phyloP scores from a whole-genome alignment of 1,140 invertebrate species.

The Lucilia sericata region DNA sequence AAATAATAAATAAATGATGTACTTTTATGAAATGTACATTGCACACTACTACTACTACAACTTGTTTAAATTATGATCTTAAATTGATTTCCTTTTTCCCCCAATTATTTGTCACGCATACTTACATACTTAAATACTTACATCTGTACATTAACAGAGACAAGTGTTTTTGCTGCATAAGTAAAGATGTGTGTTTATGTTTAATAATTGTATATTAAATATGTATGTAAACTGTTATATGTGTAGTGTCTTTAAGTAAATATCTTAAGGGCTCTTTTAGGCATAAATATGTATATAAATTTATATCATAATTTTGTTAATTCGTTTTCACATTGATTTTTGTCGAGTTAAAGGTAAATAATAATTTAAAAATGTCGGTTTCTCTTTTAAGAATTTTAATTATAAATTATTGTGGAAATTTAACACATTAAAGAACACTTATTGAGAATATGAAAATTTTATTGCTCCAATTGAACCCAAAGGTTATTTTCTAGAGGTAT shows the following conservation, averaged over 20 bases:
- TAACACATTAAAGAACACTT: no score
- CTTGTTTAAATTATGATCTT: not conserved
- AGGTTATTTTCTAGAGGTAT: no score
- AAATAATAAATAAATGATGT: conserved; percentile 13
- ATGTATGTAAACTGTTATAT: no score
- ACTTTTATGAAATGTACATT: not conserved
- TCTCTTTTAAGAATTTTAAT: no score
- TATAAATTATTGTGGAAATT: no score
- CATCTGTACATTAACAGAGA: not conserved
- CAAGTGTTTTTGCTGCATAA: not conserved
- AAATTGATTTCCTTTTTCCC: conserved; percentile 26
- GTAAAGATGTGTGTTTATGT: no score
- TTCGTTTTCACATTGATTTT: not conserved
- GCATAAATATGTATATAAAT: not conserved
- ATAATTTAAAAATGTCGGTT: not conserved
- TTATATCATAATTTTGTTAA: not conserved
- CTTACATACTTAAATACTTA: not conserved
- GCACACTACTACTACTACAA: not conserved
- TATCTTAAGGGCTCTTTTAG: not conserved
- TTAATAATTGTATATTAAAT: no score
- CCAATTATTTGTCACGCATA: conserved; percentile 12
- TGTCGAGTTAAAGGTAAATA: not conserved
- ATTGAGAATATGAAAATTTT: no score
- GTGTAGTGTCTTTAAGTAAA: not conserved
- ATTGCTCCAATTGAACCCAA: no score